Conservation (phyloP, 35 echinoderm and acorn worm genomes). For the Apostichopus parvimensis region DNA sequence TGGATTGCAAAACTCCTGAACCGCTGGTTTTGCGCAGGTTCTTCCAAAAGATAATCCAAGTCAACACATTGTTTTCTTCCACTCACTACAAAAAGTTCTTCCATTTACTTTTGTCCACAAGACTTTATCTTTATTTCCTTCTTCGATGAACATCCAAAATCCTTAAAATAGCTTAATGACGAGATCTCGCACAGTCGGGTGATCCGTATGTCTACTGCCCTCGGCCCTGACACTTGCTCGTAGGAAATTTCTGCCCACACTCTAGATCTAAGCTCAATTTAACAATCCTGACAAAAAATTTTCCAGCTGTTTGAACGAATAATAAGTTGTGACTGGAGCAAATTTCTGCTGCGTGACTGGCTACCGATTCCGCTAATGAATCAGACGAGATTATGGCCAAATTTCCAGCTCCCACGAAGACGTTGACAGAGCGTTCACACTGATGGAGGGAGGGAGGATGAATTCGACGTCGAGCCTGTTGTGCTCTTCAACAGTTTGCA, state of each 20-base stretch:
- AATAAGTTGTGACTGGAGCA: conserved; percentile 47
- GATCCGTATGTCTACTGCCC: neutral
- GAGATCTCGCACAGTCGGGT: too few relatives aligned
- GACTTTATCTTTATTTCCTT: too few relatives aligned
- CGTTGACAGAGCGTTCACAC: conserved; percentile 2
- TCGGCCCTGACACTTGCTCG: neutral
- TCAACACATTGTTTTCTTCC: too few relatives aligned
- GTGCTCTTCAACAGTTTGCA: conserved; percentile 11
- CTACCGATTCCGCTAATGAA: conserved; percentile 10
- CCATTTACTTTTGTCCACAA: too few relatives aligned
- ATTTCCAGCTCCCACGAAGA: neutral
- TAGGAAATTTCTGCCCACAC: neutral
- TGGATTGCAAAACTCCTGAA: too few relatives aligned
- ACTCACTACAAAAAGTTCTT: too few relatives aligned
- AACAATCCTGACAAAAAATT: conserved; percentile 47
- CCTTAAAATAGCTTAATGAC: too few relatives aligned
- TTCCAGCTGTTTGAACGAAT: conserved; percentile 47
- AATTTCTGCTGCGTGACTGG: conserved; percentile 32
- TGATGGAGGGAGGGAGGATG: neutral
- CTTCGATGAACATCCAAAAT: too few relatives aligned
- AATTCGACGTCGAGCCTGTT: neutral
- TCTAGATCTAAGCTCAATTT: conserved; percentile 16
- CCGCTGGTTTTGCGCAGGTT: too few relatives aligned
- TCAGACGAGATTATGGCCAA: neutral
- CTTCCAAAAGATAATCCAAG: too few relatives aligned